Evolutionary conservation across 2,888 invertebrate genomes (phyloP).

Genomic region (Rhopalosiphum nymphaeae): DNA sequence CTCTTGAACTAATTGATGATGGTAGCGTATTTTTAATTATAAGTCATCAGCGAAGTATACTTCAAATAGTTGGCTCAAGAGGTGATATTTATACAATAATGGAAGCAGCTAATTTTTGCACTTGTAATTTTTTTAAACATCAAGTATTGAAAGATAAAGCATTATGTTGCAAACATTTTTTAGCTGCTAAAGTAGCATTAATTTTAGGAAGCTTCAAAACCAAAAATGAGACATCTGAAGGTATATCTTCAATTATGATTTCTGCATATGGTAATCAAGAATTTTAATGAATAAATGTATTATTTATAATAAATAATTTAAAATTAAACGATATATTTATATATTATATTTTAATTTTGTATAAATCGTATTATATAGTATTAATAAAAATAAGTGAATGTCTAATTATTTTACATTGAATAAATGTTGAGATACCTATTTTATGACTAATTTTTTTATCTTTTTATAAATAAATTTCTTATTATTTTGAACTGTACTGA

Average conservation of each 20-base stretch:
- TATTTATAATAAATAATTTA: background rate
- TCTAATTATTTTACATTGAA: background rate
- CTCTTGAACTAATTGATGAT: slow-evolving; percentile 57
- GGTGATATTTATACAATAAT: slow-evolving; percentile 62
- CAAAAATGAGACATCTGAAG: slow-evolving; percentile 45
- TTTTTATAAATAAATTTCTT: background rate
- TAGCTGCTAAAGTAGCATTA: slow-evolving; percentile 55
- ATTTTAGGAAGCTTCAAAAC: slow-evolving; percentile 38
- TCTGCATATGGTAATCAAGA: slow-evolving; percentile 44
- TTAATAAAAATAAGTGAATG: background rate
- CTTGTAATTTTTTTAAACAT: slow-evolving; percentile 51
- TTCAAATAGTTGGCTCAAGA: slow-evolving; percentile 61
- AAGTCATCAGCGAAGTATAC: slow-evolving; percentile 15
- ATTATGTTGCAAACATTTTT: slow-evolving; percentile 60
- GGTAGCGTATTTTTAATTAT: slow-evolving; percentile 57
- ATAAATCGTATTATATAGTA: background rate
- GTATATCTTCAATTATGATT: slow-evolving; percentile 41
- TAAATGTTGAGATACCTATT: background rate
- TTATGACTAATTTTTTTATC: background rate
- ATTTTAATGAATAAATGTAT: background rate
- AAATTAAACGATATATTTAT: background rate
- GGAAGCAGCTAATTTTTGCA: slow-evolving; percentile 55
- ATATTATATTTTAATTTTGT: background rate
- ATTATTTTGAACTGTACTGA: too few relatives aligned
- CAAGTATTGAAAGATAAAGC: slow-evolving; percentile 57